phyloP scores from a whole-genome alignment of 2,888 invertebrate genomes.

The Formica aserva region DNA sequence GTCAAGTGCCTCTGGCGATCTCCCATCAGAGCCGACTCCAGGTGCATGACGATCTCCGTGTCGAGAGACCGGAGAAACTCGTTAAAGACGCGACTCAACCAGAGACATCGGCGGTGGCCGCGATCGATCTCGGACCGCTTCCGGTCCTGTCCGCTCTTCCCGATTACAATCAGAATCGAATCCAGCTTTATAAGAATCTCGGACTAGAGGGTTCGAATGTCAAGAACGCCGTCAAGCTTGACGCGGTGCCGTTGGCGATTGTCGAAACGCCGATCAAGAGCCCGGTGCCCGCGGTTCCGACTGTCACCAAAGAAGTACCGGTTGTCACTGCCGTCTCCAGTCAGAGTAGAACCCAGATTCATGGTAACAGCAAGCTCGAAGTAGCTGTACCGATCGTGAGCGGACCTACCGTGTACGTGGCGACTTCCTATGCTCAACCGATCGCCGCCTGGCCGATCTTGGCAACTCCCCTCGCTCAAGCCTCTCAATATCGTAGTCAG shows the following conservation, averaged over 20 bases:
- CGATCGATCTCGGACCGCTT: constrained; percentile 31
- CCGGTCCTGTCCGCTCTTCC: neutral
- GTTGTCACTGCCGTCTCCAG: constrained; percentile 53
- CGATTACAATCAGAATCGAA: constrained; percentile 64
- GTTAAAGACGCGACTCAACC: neutral
- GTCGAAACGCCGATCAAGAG: constrained; percentile 24
- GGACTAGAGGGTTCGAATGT: constrained; percentile 61
- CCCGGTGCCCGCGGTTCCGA: neutral
- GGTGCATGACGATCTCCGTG: constrained; percentile 61
- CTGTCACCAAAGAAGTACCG: constrained; percentile 15
- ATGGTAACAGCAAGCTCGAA: constrained; percentile 48
- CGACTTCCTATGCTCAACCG: constrained; percentile 23
- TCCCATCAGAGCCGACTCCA: constrained; percentile 80
- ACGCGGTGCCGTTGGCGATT: constrained; percentile 23
- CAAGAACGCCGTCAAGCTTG: constrained; percentile 68
- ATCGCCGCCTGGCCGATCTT: constrained; percentile 22
- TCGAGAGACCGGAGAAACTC: constrained; percentile 42
- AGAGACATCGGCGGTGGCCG: neutral
- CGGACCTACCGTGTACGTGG: constrained; percentile 24
- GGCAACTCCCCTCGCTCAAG: constrained; percentile 38
- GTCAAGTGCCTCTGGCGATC: constrained; percentile 80
- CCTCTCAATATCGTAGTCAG: constrained; percentile 53
- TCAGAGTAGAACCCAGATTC: constrained; percentile 61
- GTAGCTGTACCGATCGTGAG: constrained; percentile 1
- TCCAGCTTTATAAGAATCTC: constrained; percentile 61